phyloP scores from a whole-genome alignment of 1,140 invertebrate genomes.

The Cryptotermes secundus region DNA sequence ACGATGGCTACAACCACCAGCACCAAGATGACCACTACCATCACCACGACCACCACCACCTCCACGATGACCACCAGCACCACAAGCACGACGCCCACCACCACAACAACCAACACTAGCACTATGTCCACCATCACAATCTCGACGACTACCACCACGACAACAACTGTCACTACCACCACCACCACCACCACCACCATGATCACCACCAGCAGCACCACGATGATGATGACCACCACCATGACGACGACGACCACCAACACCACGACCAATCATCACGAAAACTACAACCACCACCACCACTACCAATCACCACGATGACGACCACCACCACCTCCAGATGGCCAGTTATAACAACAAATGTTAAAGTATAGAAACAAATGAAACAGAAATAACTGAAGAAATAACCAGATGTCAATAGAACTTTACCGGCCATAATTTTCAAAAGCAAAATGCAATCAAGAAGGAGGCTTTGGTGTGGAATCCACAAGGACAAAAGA shows the following conservation, averaged over 20 bases:
- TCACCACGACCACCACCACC: not conserved
- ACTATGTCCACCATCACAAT: not conserved
- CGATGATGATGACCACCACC: not conserved
- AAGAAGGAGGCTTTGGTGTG: too few relatives aligned
- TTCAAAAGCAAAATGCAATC: too few relatives aligned
- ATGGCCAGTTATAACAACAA: too few relatives aligned
- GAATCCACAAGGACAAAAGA: too few relatives aligned
- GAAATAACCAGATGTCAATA: too few relatives aligned
- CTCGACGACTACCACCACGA: not conserved
- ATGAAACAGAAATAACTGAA: too few relatives aligned
- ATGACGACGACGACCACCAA: not conserved
- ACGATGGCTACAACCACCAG: not conserved
- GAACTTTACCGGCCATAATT: too few relatives aligned
- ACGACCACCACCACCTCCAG: not conserved
- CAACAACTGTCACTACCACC: not conserved
- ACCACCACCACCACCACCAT: not conserved
- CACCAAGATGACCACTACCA: not conserved
- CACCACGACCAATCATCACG: not conserved
- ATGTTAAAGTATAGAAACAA: too few relatives aligned
- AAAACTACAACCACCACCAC: not conserved
- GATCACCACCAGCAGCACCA: not conserved
- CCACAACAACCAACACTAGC: not conserved
- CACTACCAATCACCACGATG: not conserved
- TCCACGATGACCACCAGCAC: not conserved
- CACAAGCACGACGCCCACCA: not conserved